A percentile compares a stretch with the other conserved stretches of the same genome.
These are phyloP conservation scores for Cerastis leucographa DNA, from an alignment of 2,888 invertebrate genomes.

Conservation along the genomic window DNA sequence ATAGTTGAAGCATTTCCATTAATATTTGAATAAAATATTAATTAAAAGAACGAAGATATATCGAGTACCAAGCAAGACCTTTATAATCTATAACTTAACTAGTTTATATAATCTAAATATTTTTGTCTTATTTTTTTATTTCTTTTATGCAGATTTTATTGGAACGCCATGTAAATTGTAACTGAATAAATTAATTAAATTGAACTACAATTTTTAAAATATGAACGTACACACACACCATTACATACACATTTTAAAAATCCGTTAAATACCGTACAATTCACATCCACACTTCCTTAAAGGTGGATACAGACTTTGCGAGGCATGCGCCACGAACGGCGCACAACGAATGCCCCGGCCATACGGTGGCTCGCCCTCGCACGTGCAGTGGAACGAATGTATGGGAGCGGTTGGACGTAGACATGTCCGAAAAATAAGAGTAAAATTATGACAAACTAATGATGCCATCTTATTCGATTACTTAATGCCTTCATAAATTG, in stretches of 20 bases:
- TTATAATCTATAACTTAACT: not conserved
- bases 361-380: too few relatives aligned
- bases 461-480: too few relatives aligned
- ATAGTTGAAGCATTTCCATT: not conserved
- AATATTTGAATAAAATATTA: not conserved
- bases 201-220: not conserved
- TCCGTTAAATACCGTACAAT: not conserved
- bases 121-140: constrained; percentile 8
- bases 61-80: not conserved
- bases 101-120: not conserved
- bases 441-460: too few relatives aligned
- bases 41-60: constrained; percentile 10
- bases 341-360: too few relatives aligned
- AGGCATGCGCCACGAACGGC: too few relatives aligned
- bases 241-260: not conserved
- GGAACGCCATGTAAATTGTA: not conserved
- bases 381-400: too few relatives aligned
- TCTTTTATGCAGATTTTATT: constrained; percentile 9
- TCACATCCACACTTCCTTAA: too few relatives aligned
- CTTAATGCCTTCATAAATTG: too few relatives aligned
- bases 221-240: not conserved
- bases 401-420: too few relatives aligned
- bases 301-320: too few relatives aligned
- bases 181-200: not conserved
- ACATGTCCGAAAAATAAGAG: too few relatives aligned